Base-by-base conservation (phyloP, 2,888 invertebrate genomes). In the Volucella inflata region DNA sequence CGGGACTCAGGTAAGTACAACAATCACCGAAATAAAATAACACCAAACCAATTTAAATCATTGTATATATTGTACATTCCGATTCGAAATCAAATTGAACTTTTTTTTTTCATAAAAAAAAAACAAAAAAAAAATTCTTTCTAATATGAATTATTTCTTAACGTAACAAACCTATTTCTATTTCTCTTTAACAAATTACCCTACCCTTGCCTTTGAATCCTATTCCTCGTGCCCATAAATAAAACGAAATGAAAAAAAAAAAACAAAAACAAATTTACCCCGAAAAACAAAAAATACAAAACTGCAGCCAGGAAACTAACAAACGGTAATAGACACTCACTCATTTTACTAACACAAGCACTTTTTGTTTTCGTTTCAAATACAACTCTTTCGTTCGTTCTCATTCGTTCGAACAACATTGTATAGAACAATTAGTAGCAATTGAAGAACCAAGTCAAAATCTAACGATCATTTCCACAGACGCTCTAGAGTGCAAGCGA, bases 401-500 rank as follows among this genome's bases (percentile, higher is more conserved):
- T 71, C 84, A 87, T 75, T 76, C 84, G 84, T 79, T 84, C 84
- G 84, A 84, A 84, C 84, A 75, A 51, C 84, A 80, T 78, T 84
- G 88, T 89, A 88, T 90, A 92, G 92, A 92, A 89, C 89, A 89
- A 87, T 91, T 92, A 91, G 92, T 90, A 88, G 90, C 90, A 90
- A 91, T 90, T 90, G 90, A 91, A 90, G 90, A 91, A 90, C 90
- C 91, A 91, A 91, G 90, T 89, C 91, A 91, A 91, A 91, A 91
- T 91, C 87, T 92, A 90, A 92, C 92, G 90, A 92, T 92, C 90
- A 90, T 92, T 91, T 91, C 92, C 90, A 91, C 93, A 97, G 97
- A 97, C 93, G 96, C 96, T 70, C 93, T 97, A 89, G 97, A 98
- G 92, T 97, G 97, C 91, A 96, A 97, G 93, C 94, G 97, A 90